Base-by-base conservation (phyloP, 1,140 invertebrate genomes). In the Arctopsyche grandis region DNA sequence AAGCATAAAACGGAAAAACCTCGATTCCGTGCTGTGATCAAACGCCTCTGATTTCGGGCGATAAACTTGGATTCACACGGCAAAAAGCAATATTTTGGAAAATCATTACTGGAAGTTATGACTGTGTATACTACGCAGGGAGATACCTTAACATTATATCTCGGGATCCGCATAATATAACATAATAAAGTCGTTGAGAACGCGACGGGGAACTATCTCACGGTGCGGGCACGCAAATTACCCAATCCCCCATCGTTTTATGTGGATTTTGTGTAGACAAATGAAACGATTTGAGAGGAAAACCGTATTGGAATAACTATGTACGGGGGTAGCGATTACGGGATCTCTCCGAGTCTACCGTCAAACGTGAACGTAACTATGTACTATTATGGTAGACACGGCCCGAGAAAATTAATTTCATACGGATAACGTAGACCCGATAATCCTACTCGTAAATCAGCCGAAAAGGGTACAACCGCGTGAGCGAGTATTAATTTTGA, bases 381-480 rank as follows among this genome's bases (percentile, higher is more conserved):
- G n/a, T n/a, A n/a, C n/a, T n/a, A n/a, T n/a, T n/a, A n/a, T n/a
- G n/a, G n/a, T 38, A 38, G 29, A 38, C 29, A 38, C 1, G 29
- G 3, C 29, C 29, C 29, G 29, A 4, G 48, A 22, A 66, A 66
- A 66, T 66, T 66, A 66, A 66, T 66, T 66, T 66, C 63, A 22
- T 19, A 19, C 22, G 24, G 63, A 66, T 66, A 66, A 66, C 63
- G 58, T 22, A 14, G 48, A 22, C 21, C 58, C 58, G 63, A 66
- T 66, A 66, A 66, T 66, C 63, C 63, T 10, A 66, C 63, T 66
- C 63, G 63, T 66, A 66, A 66, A 66, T 66, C 63, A 66, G 63
- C 9, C 22, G 21, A 29, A 29, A 66, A 14, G 63, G 14, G 21
- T 21, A 60, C 58, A 52, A 5, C 5, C 9, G 58, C 58, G 16